These are phyloP conservation scores for Stigmatopora argus DNA, from an alignment of 2,113 vertebrate species.

Conservation along the genomic window DNA sequence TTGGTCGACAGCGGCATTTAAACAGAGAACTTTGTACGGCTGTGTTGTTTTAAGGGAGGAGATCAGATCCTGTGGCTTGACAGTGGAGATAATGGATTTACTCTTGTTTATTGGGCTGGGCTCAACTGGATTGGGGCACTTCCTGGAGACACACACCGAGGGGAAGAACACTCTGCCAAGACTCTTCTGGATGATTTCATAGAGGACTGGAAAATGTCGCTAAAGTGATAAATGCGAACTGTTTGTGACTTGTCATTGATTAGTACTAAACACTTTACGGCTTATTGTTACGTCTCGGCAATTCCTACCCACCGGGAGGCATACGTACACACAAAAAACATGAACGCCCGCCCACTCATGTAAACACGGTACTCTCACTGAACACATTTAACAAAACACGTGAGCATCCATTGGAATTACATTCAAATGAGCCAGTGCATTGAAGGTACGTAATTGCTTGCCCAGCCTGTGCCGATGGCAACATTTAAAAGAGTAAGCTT, in stretches of 20 bases:
- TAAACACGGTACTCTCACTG: slow-evolving; percentile 41
- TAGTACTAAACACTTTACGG: background rate
- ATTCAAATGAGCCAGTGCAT: slow-evolving; percentile 10
- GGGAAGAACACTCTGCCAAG: slow-evolving; percentile 20
- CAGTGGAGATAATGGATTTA: slow-evolving; percentile 40
- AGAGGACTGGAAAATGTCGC: slow-evolving; percentile 36
- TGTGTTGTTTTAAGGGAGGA: slow-evolving; percentile 5
- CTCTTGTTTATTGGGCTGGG: slow-evolving; percentile 40
- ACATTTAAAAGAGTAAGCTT: slow-evolving; percentile 12
- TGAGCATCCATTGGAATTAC: slow-evolving; percentile 17
- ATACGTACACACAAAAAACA: slow-evolving; percentile 26
- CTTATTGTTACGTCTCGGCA: slow-evolving; percentile 33
- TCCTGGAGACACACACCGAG: slow-evolving; percentile 32
- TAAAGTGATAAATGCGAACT: slow-evolving; percentile 14
- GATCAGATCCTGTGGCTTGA: slow-evolving; percentile 34
- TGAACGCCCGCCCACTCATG: background rate
- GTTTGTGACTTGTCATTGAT: slow-evolving; percentile 13
- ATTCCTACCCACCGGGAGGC: slow-evolving; percentile 27
- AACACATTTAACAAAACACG: slow-evolving; percentile 32
- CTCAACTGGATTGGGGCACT: slow-evolving; percentile 38
- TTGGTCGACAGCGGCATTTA: slow-evolving; percentile 7
- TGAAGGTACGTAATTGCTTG: background rate
- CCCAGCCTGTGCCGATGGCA: background rate
- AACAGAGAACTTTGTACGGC: slow-evolving; percentile 16
- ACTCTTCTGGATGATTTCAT: slow-evolving; percentile 11